Percentiles rank a stretch among this genome's conserved stretches.
Conservation (phyloP, 92 coral and sea anemone genomes). For the Phenganax subtilis region DNA sequence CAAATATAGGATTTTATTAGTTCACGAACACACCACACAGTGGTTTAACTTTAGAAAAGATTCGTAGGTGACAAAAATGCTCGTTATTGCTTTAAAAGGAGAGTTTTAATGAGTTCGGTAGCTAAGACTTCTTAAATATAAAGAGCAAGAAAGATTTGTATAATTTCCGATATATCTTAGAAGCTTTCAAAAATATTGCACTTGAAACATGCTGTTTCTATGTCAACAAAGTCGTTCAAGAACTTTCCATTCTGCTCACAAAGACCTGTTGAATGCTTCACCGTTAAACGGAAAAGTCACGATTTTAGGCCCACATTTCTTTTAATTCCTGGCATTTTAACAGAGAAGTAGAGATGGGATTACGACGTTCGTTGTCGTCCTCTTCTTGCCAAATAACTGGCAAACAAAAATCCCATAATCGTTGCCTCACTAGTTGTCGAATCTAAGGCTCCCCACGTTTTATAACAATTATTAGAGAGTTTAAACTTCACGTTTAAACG, state of each 20-base stretch:
- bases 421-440: too few species aligned
- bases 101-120: neutral
- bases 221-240: constrained; percentile 9
- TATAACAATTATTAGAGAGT: too few species aligned
- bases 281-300: neutral
- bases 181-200: constrained; percentile 20
- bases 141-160: neutral
- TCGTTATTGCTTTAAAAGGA: neutral
- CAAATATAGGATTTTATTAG: neutral
- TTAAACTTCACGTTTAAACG: too few species aligned
- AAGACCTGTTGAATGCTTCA: neutral
- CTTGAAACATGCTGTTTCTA: neutral
- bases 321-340: too few species aligned
- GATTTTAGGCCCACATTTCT: too few species aligned
- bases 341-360: too few species aligned
- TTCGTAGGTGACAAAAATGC: neutral
- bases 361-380: too few species aligned
- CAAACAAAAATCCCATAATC: too few species aligned
- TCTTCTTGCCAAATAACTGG: too few species aligned
- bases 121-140: neutral
- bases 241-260: neutral
- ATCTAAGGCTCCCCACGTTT: too few species aligned
- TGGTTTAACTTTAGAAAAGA: neutral
- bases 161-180: neutral
- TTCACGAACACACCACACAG: neutral